A percentile compares a stretch with the other conserved stretches of the same genome.
These are phyloP conservation scores for Frankliniella fusca DNA, from an alignment of 2,888 invertebrate genomes.

Conservation along the genomic window DNA sequence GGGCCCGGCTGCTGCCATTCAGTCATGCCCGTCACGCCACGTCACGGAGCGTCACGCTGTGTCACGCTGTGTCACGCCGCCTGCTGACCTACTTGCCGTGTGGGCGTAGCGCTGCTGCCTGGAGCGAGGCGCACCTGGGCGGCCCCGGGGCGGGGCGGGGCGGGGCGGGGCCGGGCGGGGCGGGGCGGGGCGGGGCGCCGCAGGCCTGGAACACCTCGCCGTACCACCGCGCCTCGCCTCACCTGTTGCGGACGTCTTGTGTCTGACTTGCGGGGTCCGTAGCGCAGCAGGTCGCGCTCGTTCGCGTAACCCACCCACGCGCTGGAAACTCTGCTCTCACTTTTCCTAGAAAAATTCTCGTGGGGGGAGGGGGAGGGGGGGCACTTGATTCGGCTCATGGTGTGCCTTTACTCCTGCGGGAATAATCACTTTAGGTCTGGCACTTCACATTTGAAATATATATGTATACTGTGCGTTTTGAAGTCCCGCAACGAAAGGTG, in stretches of 20 bases:
- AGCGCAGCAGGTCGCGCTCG: no score
- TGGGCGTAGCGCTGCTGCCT: slow-evolving; percentile 2
- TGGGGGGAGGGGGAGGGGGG: no score
- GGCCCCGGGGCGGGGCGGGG: background rate
- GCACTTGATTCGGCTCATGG: no score
- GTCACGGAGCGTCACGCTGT: slow-evolving; percentile 6
- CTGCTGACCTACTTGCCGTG: background rate
- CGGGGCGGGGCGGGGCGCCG: background rate
- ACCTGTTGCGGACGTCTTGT: background rate
- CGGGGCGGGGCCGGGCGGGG: background rate
- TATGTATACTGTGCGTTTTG: no score
- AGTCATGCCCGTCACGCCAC: background rate
- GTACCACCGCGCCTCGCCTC: background rate
- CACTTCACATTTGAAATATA: no score
- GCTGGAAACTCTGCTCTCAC: no score
- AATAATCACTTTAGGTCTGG: no score
- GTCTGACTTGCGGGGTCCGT: no score
- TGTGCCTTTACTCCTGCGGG: no score
- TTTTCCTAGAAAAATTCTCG: no score
- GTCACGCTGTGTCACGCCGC: slow-evolving; percentile 10
- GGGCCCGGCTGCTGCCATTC: background rate
- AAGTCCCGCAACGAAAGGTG: no score
- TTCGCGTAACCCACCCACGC: no score
- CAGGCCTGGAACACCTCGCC: background rate
- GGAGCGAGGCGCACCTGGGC: background rate